Evolutionary conservation across 2,888 invertebrate species (phyloP).

Genomic region (Cosmopolites sordidus): DNA sequence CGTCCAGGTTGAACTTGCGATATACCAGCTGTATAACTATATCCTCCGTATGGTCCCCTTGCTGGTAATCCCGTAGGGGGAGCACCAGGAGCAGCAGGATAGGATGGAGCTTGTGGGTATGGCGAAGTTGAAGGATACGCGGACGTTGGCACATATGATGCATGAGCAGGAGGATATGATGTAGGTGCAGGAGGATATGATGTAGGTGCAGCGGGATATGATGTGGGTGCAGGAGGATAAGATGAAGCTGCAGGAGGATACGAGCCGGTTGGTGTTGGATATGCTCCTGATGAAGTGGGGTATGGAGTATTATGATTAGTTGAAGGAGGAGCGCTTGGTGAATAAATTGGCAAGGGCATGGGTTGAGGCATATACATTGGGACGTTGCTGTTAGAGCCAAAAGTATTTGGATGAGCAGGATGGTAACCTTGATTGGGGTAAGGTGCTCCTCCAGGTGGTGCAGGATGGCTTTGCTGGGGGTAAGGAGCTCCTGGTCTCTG

Average conservation of each 20-base stretch:
- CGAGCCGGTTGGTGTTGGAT: not conserved
- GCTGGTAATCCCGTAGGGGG: conserved; percentile 30
- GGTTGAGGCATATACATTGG: conserved; percentile 52
- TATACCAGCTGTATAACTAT: conserved; percentile 14
- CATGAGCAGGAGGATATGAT: conserved; percentile 26
- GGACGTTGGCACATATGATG: no score
- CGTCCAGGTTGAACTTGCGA: no score
- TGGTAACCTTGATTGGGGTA: conserved; percentile 37
- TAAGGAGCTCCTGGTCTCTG: conserved; percentile 35
- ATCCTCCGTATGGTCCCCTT: conserved; percentile 34
- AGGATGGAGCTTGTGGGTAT: not conserved
- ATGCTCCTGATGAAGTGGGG: conserved; percentile 21
- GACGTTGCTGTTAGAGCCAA: conserved; percentile 50
- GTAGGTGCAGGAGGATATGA: conserved; percentile 28
- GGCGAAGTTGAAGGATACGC: conserved; percentile 18
- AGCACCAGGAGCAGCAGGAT: conserved; percentile 46
- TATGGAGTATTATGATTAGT: conserved; percentile 38
- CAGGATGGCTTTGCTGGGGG: conserved; percentile 34
- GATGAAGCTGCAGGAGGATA: conserved; percentile 28
- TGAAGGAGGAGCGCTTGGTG: conserved; percentile 41
- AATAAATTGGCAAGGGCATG: conserved; percentile 43
- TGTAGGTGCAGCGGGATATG: not conserved
- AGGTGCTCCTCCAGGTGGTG: conserved; percentile 36
- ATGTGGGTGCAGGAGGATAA: conserved; percentile 21
- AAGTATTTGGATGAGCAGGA: conserved; percentile 44